These are phyloP conservation scores for Coleophora flavipennella DNA, from an alignment of 2,888 invertebrate genomes.

Conservation along the genomic window DNA sequence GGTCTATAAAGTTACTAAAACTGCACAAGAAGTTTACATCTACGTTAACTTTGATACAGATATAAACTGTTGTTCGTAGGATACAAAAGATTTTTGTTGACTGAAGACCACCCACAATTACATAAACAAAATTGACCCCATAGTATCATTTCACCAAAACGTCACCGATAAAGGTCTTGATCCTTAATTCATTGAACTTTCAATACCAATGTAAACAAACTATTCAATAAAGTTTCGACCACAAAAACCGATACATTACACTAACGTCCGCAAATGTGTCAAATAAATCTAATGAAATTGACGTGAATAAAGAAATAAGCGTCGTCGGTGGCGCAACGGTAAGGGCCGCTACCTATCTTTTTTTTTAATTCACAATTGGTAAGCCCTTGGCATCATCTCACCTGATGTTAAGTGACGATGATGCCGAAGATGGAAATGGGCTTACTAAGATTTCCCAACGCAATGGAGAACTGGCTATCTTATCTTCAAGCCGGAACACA, in stretches of 20 bases:
- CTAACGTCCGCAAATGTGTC: background rate
- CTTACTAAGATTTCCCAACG: no score
- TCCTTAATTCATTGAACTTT: slow-evolving; percentile 16
- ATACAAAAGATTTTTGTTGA: slow-evolving; percentile 33
- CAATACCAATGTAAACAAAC: slow-evolving; percentile 16
- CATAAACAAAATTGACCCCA: slow-evolving; percentile 35
- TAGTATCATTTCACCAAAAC: slow-evolving; percentile 35
- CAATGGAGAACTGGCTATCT: no score
- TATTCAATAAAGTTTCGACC: slow-evolving; percentile 3
- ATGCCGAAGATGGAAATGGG: no score
- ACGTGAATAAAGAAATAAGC: background rate
- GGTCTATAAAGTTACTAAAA: no score
- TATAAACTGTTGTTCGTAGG: slow-evolving; percentile 40
- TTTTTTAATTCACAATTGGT: no score
- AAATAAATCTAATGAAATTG: slow-evolving; percentile 3
- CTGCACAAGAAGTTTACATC: no score
- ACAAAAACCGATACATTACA: background rate
- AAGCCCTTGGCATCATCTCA: no score
- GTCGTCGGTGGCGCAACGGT: no score
- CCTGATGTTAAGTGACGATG: no score
- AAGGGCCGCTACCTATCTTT: no score
- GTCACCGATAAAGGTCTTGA: slow-evolving; percentile 23
- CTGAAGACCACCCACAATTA: slow-evolving; percentile 50
- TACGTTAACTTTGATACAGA: no score
- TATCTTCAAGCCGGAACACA: no score